Evolutionary conservation across 2,888 invertebrate species (phyloP), one percentile per base, ranked within the genome.

Genomic region (Scaptomyza parva): DNA sequence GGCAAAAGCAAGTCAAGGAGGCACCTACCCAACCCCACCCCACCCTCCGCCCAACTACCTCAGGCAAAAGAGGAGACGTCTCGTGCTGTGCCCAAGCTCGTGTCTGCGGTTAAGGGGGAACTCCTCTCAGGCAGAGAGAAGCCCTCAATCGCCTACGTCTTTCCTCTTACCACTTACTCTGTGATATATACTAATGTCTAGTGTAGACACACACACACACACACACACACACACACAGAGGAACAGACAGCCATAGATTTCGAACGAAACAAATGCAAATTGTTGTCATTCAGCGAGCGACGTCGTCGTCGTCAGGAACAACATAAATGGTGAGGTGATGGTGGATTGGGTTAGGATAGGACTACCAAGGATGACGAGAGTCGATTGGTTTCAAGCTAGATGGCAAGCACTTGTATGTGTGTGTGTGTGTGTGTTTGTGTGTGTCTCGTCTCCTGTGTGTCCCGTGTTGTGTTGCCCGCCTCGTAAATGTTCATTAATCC

Each of bases 211-310:
- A 41, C 3, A 40, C n/a, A 44, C 11, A 44, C 24, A 43, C 17
- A 43, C 14, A 43, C 24, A 43, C 14, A 26, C 5, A 24, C 26
- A 45, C 2, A 45, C 9, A 20, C 6, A 33, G n/a, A n/a, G n/a
- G n/a, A n/a, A n/a, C n/a, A n/a, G n/a, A n/a, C n/a, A n/a, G n/a
- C n/a, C 1, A 62, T 50, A 67, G 43, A 71, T 50, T 66, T 66
- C 60, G 68, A 70, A 70, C 65, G 64, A 73, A 86, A 86, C 86
- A 82, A 86, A 82, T 86, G 84, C 84, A 84, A 83, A 82, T 86
- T 72, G 82, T 83, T 86, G 86, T 77, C 84, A 86, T 75, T 86
- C 53, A 74, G 50, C 61, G 55, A 20, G 48, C 22, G 33, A 22
- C 35, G 35, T 22, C 8, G 48, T 48, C 22, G 30, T 18, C 30